Conservation (phyloP, 2,888 invertebrate species). For the Anodontia alba region DNA sequence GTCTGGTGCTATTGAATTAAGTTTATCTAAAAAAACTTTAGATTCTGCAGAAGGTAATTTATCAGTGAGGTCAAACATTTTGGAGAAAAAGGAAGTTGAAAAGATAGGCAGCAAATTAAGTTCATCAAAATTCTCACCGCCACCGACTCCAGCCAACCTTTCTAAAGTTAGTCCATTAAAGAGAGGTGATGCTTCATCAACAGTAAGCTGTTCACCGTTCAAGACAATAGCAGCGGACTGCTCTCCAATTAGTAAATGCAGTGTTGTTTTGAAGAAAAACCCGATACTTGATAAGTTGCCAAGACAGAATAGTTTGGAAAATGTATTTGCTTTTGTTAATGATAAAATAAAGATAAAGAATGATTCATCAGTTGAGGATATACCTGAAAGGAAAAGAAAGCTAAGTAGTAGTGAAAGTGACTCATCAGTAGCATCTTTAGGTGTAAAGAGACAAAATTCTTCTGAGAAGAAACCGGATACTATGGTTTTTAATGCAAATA, state of each 20-base stretch:
- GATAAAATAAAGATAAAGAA: slow-evolving; percentile 3
- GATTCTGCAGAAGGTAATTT: not conserved
- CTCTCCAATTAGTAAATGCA: slow-evolving; percentile 27
- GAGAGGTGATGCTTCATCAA: not conserved
- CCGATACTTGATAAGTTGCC: slow-evolving; percentile 43
- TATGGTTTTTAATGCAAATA: slow-evolving; percentile 51
- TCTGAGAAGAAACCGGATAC: slow-evolving; percentile 12
- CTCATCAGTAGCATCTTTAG: not conserved
- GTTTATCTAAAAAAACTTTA: not conserved
- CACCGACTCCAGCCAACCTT: not conserved
- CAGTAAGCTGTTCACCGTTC: not conserved
- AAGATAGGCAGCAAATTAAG: not conserved
- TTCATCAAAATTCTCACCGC: not conserved
- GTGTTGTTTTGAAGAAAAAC: slow-evolving; percentile 41
- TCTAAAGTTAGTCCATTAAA: not conserved
- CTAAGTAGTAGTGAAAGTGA: not conserved
- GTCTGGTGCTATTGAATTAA: not conserved
- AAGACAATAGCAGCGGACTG: not conserved
- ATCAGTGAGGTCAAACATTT: not conserved
- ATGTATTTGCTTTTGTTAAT: slow-evolving; percentile 8
- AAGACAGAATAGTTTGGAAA: slow-evolving; percentile 30
- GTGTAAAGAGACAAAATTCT: not conserved
- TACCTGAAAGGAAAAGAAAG: not conserved
- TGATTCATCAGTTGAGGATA: not conserved
- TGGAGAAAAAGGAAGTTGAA: not conserved